phyloP scores from a whole-genome alignment of 2,797 vertebrate species.

The Coilia nasus region DNA sequence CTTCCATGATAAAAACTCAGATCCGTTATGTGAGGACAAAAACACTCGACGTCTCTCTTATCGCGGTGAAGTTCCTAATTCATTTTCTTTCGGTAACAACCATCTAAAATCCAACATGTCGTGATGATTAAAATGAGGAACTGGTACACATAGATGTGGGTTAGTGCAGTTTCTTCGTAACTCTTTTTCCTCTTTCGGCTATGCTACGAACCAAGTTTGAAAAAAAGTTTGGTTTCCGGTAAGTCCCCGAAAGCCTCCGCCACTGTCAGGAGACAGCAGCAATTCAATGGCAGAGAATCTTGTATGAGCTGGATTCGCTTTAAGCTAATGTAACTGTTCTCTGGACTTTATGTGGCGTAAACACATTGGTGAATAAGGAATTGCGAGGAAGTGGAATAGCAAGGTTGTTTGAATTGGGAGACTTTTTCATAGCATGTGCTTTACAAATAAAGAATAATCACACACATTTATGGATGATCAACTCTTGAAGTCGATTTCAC shows the following conservation, averaged over 20 bases:
- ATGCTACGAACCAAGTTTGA: conserved; percentile 58
- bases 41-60: conserved; percentile 59
- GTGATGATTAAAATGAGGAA: conserved; percentile 64
- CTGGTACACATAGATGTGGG: conserved; percentile 46
- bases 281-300: background rate
- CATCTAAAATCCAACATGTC: conserved; percentile 63
- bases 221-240: conserved; percentile 78
- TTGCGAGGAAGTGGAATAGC: background rate
- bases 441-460: background rate
- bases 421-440: background rate
- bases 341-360: background rate
- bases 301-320: background rate
- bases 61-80: conserved; percentile 50
- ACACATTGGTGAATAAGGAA: background rate
- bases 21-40: conserved; percentile 64
- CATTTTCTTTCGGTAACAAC: conserved; percentile 46
- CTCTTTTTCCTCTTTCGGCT: conserved; percentile 64
- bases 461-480: background rate
- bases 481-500: background rate
- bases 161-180: conserved; percentile 44
- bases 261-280: conserved; percentile 22
- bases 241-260: conserved; percentile 57
- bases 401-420: background rate
- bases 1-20: conserved; percentile 71
- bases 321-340: background rate